A percentile compares a stretch with the other conserved stretches of the same genome.
Evolutionary conservation across 1,140 invertebrate species (phyloP).

Genomic region (Xylocopa sonorina): DNA sequence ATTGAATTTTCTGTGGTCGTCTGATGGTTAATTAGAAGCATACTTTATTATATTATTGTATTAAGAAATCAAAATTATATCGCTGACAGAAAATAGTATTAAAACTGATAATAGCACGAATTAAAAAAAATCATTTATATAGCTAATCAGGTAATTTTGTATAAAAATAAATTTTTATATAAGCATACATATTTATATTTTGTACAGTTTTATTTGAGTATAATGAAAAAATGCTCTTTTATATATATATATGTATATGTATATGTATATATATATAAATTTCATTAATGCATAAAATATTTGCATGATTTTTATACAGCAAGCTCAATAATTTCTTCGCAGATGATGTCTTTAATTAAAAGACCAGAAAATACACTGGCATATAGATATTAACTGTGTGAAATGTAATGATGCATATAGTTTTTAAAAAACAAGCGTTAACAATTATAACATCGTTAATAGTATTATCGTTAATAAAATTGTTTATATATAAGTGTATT

Average conservation of each 20-base stretch:
- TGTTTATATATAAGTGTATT: slow-evolving; percentile 39
- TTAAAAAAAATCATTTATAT: slow-evolving; percentile 31
- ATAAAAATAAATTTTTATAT: slow-evolving; percentile 51
- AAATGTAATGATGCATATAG: slow-evolving; percentile 32
- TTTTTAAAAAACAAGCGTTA: slow-evolving; percentile 43
- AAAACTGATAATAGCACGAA: slow-evolving; percentile 8
- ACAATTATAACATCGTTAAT: slow-evolving; percentile 31
- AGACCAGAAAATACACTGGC: background rate
- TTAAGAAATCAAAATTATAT: slow-evolving; percentile 18
- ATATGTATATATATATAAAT: too few relatives aligned
- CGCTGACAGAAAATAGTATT: slow-evolving; percentile 20
- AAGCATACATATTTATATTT: slow-evolving; percentile 54
- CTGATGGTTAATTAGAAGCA: slow-evolving; percentile 28
- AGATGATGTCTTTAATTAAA: slow-evolving; percentile 9
- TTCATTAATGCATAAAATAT: slow-evolving; percentile 24
- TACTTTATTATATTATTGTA: slow-evolving; percentile 23
- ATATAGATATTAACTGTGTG: slow-evolving; percentile 24
- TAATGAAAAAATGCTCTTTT: slow-evolving; percentile 36
- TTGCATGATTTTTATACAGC: slow-evolving; percentile 38
- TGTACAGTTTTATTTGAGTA: slow-evolving; percentile 49
- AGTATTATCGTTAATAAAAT: slow-evolving; percentile 45
- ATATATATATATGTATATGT: too few relatives aligned
- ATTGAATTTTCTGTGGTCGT: slow-evolving; percentile 33
- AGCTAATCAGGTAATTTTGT: slow-evolving; percentile 42
- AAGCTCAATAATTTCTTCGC: slow-evolving; percentile 30